Conservation (phyloP, 2,797 vertebrate species). For the Mus spretus region DNA sequence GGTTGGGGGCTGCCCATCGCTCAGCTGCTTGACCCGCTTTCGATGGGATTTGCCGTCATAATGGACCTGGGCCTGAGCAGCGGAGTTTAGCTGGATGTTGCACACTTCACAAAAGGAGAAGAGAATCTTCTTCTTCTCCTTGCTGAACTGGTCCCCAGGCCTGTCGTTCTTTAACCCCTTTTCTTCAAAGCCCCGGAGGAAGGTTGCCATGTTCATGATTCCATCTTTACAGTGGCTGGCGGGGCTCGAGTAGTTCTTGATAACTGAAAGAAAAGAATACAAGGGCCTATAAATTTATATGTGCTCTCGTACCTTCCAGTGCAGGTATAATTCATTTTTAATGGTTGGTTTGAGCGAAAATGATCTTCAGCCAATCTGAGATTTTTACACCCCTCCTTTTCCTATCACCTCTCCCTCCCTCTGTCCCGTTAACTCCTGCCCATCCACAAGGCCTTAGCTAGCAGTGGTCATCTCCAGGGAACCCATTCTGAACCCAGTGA, state of each 20-base stretch:
- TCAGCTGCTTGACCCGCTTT: slow-evolving; percentile 93
- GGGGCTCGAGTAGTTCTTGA: slow-evolving; percentile 91
- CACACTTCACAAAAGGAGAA: slow-evolving; percentile 94
- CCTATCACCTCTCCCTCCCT: neutral
- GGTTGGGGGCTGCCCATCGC: slow-evolving; percentile 90
- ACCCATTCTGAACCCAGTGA: neutral
- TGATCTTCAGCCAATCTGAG: neutral
- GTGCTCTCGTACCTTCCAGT: neutral
- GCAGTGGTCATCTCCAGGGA: neutral
- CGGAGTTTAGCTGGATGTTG: slow-evolving; percentile 94
- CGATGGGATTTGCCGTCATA: slow-evolving; percentile 94
- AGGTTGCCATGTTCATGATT: slow-evolving; percentile 90
- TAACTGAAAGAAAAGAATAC: slow-evolving; percentile 86
- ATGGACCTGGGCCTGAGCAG: slow-evolving; percentile 93
- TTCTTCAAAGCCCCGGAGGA: slow-evolving; percentile 89
- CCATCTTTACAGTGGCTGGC: slow-evolving; percentile 90
- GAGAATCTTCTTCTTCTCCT: slow-evolving; percentile 92
- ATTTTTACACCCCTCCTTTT: neutral
- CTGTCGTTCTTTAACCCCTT: slow-evolving; percentile 88
- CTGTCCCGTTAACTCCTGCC: neutral
- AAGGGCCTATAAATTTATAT: neutral
- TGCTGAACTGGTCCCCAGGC: slow-evolving; percentile 87
- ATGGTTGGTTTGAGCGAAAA: neutral
- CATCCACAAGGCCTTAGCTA: neutral
- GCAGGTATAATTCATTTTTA: neutral